Conservation (phyloP, 2,797 vertebrate species). For the Ceryle rudis region DNA sequence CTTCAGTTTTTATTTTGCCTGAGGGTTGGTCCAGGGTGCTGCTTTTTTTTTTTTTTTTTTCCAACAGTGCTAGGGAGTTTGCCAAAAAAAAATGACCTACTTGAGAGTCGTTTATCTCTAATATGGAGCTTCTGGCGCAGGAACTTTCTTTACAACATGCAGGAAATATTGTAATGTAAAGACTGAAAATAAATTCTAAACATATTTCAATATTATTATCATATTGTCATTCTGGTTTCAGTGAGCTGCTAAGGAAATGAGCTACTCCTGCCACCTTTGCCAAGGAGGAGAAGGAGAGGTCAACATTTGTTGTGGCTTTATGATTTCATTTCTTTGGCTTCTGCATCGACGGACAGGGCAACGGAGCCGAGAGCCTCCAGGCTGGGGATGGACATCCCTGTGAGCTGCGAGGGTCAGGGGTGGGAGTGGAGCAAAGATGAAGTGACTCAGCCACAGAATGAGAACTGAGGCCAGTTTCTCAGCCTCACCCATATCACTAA, state of each 20-base stretch:
- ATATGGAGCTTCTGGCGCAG: background rate
- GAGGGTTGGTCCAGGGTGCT: background rate
- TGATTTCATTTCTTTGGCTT: background rate
- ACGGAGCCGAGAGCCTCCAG: rapidly evolving
- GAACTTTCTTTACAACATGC: background rate
- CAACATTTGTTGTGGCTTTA: background rate
- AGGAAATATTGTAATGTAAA: background rate
- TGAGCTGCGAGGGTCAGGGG: background rate
- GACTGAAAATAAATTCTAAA: background rate
- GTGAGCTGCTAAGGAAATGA: background rate
- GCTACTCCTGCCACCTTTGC: background rate
- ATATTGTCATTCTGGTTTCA: background rate
- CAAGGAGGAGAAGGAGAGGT: background rate
- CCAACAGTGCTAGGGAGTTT: background rate
- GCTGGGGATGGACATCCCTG: background rate
- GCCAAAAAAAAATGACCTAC: background rate
- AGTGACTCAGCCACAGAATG: rapidly evolving
- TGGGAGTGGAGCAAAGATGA: background rate
- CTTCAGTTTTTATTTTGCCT: background rate
- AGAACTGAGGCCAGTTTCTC: background rate
- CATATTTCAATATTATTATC: background rate
- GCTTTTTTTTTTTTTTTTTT: background rate
- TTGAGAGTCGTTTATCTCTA: background rate
- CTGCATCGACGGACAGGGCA: background rate
- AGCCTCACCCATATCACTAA: rapidly evolving